Evolutionary conservation across 2,888 invertebrate species (phyloP).

Genomic region (Mylabris sibirica): DNA sequence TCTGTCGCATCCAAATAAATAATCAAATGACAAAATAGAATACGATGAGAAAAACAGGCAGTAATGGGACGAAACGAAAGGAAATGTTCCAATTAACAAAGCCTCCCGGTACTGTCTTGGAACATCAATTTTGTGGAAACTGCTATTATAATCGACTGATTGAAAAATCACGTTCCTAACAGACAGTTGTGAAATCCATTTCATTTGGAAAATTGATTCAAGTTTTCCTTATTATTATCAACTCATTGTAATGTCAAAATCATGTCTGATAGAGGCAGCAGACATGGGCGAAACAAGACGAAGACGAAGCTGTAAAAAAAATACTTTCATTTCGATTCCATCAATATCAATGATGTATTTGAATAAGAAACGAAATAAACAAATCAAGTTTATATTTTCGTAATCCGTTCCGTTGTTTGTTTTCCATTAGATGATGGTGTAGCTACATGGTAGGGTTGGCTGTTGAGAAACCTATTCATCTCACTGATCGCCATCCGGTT

Average conservation of each 20-base stretch:
- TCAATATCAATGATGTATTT: slow-evolving; percentile 20
- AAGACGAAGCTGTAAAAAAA: slow-evolving; percentile 8
- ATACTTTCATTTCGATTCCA: background rate
- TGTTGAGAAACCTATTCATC: slow-evolving; percentile 36
- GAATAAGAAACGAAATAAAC: slow-evolving; percentile 23
- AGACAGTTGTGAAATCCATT: slow-evolving; percentile 22
- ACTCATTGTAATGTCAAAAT: background rate
- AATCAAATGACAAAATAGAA: background rate
- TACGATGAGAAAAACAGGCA: background rate
- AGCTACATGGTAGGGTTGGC: slow-evolving; percentile 18
- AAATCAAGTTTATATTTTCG: slow-evolving; percentile 33
- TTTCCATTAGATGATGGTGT: slow-evolving; percentile 34
- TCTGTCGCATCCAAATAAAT: background rate
- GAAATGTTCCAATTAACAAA: slow-evolving; percentile 25
- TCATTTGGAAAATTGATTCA: slow-evolving; percentile 19
- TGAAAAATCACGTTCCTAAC: slow-evolving; percentile 24
- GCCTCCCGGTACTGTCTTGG: slow-evolving; percentile 13
- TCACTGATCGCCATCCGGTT: background rate
- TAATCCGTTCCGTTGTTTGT: slow-evolving; percentile 34
- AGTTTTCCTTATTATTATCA: slow-evolving; percentile 12
- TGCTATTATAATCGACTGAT: slow-evolving; percentile 32
- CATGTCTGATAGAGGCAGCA: background rate
- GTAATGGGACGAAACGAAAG: background rate
- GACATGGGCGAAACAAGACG: background rate
- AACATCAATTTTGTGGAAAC: slow-evolving; percentile 11